A percentile compares a stretch with the other conserved stretches of the same genome.
Conservation (phyloP, 2,888 invertebrate genomes). For the Thymelicus acteon region DNA sequence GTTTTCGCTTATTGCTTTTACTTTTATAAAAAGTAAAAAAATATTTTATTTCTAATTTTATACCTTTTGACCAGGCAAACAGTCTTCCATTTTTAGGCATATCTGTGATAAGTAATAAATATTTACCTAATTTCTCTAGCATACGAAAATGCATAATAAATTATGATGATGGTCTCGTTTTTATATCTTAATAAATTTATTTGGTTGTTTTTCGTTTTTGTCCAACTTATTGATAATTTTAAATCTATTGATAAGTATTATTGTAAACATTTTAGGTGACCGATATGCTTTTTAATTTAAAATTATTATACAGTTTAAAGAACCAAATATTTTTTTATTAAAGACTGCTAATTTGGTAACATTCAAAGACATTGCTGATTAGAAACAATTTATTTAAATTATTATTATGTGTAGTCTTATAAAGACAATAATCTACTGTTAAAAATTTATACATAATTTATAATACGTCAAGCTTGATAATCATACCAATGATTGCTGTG, state of each 20-base stretch:
- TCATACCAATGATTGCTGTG: slow-evolving; percentile 19
- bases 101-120: slow-evolving; percentile 39
- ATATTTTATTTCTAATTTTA: not conserved
- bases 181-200: not conserved
- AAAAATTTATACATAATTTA: not conserved
- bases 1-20: not conserved
- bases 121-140: not conserved
- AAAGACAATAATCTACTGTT: too few relatives aligned
- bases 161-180: not conserved
- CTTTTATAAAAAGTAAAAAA: not conserved
- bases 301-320: too few relatives aligned
- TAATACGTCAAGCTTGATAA: not conserved
- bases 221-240: too few relatives aligned
- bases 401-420: too few relatives aligned
- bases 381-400: too few relatives aligned
- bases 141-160: not conserved
- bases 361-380: too few relatives aligned
- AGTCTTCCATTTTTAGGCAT: slow-evolving; percentile 40
- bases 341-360: too few relatives aligned
- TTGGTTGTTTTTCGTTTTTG: not conserved
- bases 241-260: too few relatives aligned
- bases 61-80: slow-evolving; percentile 26
- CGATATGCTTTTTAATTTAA: too few relatives aligned
- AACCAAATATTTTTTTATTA: too few relatives aligned
- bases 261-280: too few relatives aligned